Percentiles rank a stretch among this genome's conserved stretches.
These are phyloP conservation scores for Parotia lawesii DNA, from an alignment of 2,113 vertebrate species.

Conservation along the genomic window DNA sequence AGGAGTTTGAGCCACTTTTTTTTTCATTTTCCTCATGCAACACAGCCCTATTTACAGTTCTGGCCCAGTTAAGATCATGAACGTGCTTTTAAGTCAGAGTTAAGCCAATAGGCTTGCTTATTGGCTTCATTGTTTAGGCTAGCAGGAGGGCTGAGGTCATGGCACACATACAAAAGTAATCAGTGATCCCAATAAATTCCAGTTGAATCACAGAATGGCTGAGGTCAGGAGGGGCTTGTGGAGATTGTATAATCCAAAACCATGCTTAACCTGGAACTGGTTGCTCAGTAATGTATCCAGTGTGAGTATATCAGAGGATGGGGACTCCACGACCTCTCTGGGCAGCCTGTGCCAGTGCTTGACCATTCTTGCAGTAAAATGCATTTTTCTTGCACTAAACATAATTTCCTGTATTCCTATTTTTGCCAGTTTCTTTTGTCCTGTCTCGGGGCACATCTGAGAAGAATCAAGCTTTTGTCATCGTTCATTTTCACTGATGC, in stretches of 20 bases:
- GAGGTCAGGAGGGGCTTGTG: background rate
- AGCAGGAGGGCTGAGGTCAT: background rate
- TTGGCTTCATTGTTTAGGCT: background rate
- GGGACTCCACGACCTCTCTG: background rate
- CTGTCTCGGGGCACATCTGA: background rate
- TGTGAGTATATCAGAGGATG: background rate
- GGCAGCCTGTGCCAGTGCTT: background rate
- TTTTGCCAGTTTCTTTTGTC: background rate
- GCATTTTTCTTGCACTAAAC: background rate
- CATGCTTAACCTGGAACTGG: background rate
- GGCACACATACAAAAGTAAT: background rate
- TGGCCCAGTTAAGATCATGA: background rate
- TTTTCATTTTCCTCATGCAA: background rate
- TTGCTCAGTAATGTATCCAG: background rate
- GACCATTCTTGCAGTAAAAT: background rate
- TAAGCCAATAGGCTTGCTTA: background rate
- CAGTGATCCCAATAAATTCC: background rate
- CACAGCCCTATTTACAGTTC: background rate
- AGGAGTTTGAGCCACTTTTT: background rate
- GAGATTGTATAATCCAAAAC: rapidly evolving
- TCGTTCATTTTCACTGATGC: background rate
- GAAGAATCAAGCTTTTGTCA: background rate
- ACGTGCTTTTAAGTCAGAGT: background rate
- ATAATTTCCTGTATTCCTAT: rapidly evolving
- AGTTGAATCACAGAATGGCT: background rate